Evolutionary conservation across 2,113 vertebrate genomes (phyloP).

Genomic region (Mionectes macconnelli): DNA sequence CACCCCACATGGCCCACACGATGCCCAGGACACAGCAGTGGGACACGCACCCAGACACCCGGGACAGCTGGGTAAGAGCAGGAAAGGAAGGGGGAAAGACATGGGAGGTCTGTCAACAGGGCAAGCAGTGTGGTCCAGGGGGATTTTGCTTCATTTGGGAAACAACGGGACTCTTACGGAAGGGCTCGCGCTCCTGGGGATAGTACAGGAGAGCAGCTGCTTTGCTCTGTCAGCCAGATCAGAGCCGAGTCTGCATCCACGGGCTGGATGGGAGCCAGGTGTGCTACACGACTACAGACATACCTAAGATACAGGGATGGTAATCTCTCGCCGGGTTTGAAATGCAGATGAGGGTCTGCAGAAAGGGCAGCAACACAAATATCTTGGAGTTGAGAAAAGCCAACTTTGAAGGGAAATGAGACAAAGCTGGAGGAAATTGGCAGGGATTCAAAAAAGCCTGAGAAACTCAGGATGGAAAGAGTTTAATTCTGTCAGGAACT

Average conservation of each 20-base stretch:
- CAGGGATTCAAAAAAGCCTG: slow-evolving; percentile 31
- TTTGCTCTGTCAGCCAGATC: slow-evolving; percentile 49
- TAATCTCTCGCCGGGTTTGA: slow-evolving; percentile 47
- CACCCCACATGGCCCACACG: neutral
- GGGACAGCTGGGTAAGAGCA: neutral
- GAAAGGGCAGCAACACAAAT: slow-evolving; percentile 52
- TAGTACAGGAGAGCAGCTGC: slow-evolving; percentile 56
- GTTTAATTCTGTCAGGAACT: slow-evolving; percentile 32
- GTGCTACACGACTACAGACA: slow-evolving; percentile 18
- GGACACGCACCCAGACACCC: neutral
- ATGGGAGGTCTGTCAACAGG: slow-evolving; percentile 49
- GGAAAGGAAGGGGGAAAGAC: neutral
- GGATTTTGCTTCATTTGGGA: slow-evolving; percentile 35
- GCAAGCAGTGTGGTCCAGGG: slow-evolving; percentile 36
- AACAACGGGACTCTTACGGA: slow-evolving; percentile 18
- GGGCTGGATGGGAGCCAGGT: slow-evolving; percentile 49
- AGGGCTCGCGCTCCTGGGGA: slow-evolving; percentile 40
- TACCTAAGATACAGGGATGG: slow-evolving; percentile 19
- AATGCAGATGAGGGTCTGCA: slow-evolving; percentile 59
- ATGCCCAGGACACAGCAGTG: neutral
- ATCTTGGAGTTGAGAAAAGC: slow-evolving; percentile 33
- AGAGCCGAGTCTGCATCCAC: slow-evolving; percentile 5
- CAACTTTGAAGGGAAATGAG: slow-evolving; percentile 49
- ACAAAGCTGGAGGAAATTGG: slow-evolving; percentile 52
- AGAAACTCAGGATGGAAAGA: slow-evolving; percentile 34